Evolutionary conservation across 2,113 vertebrate species (phyloP).

Genomic region (Brachionichthys hirsutus): DNA sequence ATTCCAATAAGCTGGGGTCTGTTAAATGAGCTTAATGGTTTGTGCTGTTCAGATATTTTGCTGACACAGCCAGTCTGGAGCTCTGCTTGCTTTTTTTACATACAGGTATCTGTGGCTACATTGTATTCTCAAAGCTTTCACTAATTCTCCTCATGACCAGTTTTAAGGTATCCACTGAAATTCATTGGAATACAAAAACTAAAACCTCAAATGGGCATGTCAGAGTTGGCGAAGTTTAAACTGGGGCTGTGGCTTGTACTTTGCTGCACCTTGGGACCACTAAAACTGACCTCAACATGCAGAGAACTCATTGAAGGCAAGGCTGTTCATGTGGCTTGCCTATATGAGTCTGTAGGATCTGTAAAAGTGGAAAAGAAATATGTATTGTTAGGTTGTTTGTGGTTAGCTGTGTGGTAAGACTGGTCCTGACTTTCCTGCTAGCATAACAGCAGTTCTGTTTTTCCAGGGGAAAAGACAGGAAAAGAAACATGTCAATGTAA

Average conservation of each 20-base stretch:
- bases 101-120: constrained; percentile 68
- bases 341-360: constrained; percentile 52
- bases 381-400: constrained; percentile 69
- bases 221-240: constrained; percentile 70
- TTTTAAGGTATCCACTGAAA: constrained; percentile 62
- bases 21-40: constrained; percentile 57
- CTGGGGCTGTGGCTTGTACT: constrained; percentile 61
- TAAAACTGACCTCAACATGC: constrained; percentile 61
- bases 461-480: constrained; percentile 36
- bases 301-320: constrained; percentile 52
- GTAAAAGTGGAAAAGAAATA: constrained; percentile 47
- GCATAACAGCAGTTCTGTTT: constrained; percentile 33
- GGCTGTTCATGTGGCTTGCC: constrained; percentile 54
- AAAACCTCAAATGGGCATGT: constrained; percentile 74
- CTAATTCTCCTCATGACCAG: constrained; percentile 64
- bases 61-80: constrained; percentile 54
- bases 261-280: constrained; percentile 60
- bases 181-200: constrained; percentile 58
- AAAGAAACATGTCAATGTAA: constrained; percentile 25
- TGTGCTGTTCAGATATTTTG: constrained; percentile 39
- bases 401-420: constrained; percentile 53
- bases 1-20: constrained; percentile 14
- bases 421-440: constrained; percentile 24
- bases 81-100: constrained; percentile 66
- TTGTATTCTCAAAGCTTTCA: constrained; percentile 58